Evolutionary conservation across 92 coral and sea anemone species (phyloP).

Genomic region (Desmophyllum pertusum): DNA sequence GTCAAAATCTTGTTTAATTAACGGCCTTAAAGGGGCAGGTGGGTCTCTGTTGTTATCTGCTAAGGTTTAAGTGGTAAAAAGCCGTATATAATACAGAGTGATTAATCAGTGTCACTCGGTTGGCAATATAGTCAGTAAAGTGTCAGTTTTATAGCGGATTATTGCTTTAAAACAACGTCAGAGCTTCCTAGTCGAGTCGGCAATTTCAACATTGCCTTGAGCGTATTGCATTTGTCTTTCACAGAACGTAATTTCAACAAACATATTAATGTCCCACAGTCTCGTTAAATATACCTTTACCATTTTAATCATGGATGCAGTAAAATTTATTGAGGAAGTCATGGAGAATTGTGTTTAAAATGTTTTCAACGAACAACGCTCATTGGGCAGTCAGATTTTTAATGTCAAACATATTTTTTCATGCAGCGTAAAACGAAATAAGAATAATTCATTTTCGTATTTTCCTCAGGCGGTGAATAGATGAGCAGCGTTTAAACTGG

Average conservation of each 20-base stretch:
- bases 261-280: background rate
- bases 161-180: too few relatives aligned
- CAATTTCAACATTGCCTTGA: background rate
- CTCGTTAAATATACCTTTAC: background rate
- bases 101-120: too few relatives aligned
- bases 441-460: background rate
- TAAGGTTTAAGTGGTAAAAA: too few relatives aligned
- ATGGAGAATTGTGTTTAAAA: background rate
- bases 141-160: too few relatives aligned
- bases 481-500: background rate
- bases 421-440: background rate
- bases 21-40: too few relatives aligned
- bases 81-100: too few relatives aligned
- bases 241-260: background rate
- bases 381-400: background rate
- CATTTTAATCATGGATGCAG: background rate
- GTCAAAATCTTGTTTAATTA: too few relatives aligned
- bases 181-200: background rate
- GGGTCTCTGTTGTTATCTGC: too few relatives aligned
- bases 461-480: background rate
- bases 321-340: background rate
- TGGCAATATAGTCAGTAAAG: too few relatives aligned
- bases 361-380: background rate
- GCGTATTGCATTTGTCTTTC: background rate
- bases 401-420: background rate